Evolutionary conservation across 2,113 vertebrate species (phyloP), one percentile per base, ranked within the genome.

Genomic region (Pituophis catenifer): DNA sequence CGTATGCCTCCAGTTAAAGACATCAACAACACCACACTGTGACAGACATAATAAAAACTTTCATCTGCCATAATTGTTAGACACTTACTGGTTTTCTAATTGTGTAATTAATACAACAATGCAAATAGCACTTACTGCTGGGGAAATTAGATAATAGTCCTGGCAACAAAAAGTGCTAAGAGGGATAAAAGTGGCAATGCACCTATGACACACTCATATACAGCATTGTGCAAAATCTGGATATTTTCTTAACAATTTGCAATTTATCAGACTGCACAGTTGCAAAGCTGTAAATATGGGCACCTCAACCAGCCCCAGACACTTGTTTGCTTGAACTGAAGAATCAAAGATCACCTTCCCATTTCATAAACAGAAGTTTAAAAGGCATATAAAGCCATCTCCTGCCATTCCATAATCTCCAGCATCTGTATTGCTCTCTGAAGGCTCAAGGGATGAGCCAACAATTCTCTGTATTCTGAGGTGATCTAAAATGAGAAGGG

Each of bases 21-120:
- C 2, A 70, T 1, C 65, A 81, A 38, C 13, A 75, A 33, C 33
- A 19, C 19, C 70, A 38, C 70, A 81, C 70, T 81, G 70, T 81
- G 70, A 81, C 33, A 81, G 70, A 81, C 70, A 81, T 38, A 81
- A 81, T 81, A 19, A 81, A 38, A 81, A 81, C 15, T 81, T 81
- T 81, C 70, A 38, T 81, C n/a, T 81, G 33, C 70, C 70, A 81
- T 81, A 81, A 38, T 81, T 81, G 70, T 81, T 81, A 21, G 70
- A 81, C 17, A 81, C 70, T 81, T 81, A 81, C 33, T 8, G 33
- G 33, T 81, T 81, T 81, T 81, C 70, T 38, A 81, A 38, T 70
- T 70, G 65, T 70, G 29, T 70, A 70, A 70, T 81, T 81, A 81
- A 38, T 81, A 81, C 70, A 81, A 81, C 33, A 81, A 81, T 81